phyloP scores from a whole-genome alignment of 2,888 invertebrate species.

The Tiphia femorata region DNA sequence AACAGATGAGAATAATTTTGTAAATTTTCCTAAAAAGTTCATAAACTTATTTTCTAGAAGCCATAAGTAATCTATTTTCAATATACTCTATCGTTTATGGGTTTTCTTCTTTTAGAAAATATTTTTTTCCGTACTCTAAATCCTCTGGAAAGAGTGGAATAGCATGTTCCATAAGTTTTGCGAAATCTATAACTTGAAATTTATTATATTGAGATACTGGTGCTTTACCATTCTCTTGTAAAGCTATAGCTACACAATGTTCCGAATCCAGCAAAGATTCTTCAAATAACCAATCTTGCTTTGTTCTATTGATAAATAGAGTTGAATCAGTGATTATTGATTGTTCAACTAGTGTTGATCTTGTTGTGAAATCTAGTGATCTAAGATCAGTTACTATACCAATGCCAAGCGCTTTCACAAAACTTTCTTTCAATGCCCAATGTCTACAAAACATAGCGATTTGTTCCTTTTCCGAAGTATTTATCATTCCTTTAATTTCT shows the following conservation, averaged over 20 bases:
- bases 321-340: constrained; percentile 76
- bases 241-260: constrained; percentile 85
- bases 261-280: constrained; percentile 82
- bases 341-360: constrained; percentile 52
- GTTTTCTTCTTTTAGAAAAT: constrained; percentile 73
- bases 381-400: constrained; percentile 85
- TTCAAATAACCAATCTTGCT: constrained; percentile 83
- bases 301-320: constrained; percentile 74
- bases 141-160: constrained; percentile 72
- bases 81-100: no score
- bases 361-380: constrained; percentile 82
- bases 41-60: not conserved
- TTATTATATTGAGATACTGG: constrained; percentile 41
- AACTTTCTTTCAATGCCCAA: constrained; percentile 96
- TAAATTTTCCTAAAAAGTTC: not conserved
- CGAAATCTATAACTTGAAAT: constrained; percentile 74
- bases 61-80: not conserved
- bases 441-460: constrained; percentile 86
- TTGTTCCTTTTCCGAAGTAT: constrained; percentile 74
- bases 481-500: constrained; percentile 74
- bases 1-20: not conserved
- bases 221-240: constrained; percentile 62
- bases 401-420: constrained; percentile 90
- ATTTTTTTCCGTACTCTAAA: constrained; percentile 71
- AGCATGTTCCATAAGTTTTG: constrained; percentile 74